phyloP scores from a whole-genome alignment of 2,113 vertebrate genomes.

The Stigmatopora argus region DNA sequence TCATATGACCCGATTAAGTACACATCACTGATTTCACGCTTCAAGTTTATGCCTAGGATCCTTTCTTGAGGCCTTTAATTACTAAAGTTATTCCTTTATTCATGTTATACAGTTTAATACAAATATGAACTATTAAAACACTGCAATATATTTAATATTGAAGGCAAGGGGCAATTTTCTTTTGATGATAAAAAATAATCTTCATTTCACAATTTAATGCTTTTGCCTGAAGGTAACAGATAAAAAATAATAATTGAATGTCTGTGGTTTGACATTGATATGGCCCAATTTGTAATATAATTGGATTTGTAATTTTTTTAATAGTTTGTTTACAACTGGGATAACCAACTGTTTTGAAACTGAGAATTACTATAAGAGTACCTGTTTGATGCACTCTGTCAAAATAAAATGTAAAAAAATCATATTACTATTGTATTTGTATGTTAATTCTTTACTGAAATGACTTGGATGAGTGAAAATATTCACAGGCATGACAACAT shows the following conservation, averaged over 20 bases:
- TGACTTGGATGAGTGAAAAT: no score
- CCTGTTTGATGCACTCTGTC: neutral
- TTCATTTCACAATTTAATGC: no score
- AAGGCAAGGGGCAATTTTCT: no score
- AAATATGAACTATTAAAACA: neutral
- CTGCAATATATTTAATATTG: neutral
- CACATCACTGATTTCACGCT: neutral
- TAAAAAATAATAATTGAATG: neutral
- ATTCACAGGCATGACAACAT: no score
- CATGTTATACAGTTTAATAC: neutral
- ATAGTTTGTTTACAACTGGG: no score
- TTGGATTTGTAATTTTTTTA: no score
- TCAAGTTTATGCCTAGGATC: neutral
- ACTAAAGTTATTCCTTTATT: neutral
- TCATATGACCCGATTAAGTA: constrained; percentile 47
- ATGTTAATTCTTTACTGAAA: no score
- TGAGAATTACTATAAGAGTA: neutral
- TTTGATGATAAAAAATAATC: no score
- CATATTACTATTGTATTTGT: no score
- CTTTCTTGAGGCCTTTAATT: neutral
- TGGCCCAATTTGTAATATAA: no score
- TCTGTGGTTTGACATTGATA: neutral
- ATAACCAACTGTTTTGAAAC: no score
- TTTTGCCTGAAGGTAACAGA: neutral
- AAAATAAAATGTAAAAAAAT: neutral